These are phyloP conservation scores for Volucella inanis DNA, from an alignment of 2,888 invertebrate genomes.

Conservation along the genomic window DNA sequence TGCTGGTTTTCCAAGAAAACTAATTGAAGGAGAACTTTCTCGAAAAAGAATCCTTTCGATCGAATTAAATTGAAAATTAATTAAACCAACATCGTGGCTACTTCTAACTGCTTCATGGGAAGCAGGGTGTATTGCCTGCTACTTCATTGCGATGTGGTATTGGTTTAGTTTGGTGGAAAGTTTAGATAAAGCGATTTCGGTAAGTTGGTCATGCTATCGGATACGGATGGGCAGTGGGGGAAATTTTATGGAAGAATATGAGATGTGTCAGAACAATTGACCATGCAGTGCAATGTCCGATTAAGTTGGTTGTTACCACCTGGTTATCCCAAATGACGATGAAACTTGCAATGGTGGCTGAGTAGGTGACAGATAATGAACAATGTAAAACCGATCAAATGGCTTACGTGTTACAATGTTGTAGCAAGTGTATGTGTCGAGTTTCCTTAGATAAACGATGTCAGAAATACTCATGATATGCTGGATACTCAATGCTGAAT, in stretches of 20 bases:
- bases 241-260: slow-evolving; percentile 9
- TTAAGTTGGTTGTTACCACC: background rate
- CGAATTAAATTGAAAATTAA: slow-evolving; percentile 68
- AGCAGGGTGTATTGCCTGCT: background rate
- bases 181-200: background rate
- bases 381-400: too few species aligned
- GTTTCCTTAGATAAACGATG: too few species aligned
- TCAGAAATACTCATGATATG: too few species aligned
- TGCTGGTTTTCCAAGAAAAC: slow-evolving; percentile 25
- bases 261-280: slow-evolving; percentile 6
- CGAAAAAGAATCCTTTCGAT: slow-evolving; percentile 51
- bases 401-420: too few species aligned
- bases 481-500: too few species aligned
- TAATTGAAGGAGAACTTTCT: slow-evolving; percentile 47
- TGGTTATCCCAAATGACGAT: too few species aligned
- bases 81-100: slow-evolving; percentile 46
- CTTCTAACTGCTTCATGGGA: background rate
- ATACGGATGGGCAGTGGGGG: slow-evolving; percentile 14
- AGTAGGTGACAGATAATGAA: too few species aligned
- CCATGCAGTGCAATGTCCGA: background rate
- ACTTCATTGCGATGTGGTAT: slow-evolving; percentile 51
- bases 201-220: slow-evolving; percentile 26
- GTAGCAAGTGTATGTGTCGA: too few species aligned
- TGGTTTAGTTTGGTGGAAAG: slow-evolving; percentile 29
- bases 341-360: too few species aligned